Percentiles rank a stretch among this genome's conserved stretches.
Evolutionary conservation across 2,113 vertebrate species (phyloP).

Genomic region (Craseonycteris thonglongyai): DNA sequence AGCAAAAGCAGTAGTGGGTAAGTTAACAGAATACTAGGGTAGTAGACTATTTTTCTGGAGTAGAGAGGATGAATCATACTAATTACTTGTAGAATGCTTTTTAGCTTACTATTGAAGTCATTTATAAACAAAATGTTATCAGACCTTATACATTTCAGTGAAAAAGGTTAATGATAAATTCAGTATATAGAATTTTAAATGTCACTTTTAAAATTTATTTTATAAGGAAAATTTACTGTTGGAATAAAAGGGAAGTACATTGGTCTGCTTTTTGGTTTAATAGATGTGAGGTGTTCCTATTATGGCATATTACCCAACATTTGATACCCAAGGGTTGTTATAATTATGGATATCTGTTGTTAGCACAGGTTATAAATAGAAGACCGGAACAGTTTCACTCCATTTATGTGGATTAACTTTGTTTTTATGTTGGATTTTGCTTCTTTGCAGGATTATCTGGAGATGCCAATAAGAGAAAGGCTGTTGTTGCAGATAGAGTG

Average conservation of each 20-base stretch:
- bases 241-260: neutral
- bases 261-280: neutral
- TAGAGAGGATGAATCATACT: neutral
- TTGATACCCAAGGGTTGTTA: neutral
- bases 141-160: neutral
- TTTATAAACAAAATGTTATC: neutral
- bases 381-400: neutral
- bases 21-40: constrained; percentile 53
- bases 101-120: neutral
- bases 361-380: neutral
- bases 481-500: constrained; percentile 91
- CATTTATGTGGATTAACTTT: neutral
- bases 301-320: neutral
- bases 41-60: neutral
- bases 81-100: neutral
- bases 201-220: neutral
- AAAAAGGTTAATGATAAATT: neutral
- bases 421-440: constrained; percentile 8
- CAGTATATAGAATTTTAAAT: neutral
- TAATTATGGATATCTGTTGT: neutral
- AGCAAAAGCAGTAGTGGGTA: constrained; percentile 96
- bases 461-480: constrained; percentile 89
- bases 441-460: constrained; percentile 87
- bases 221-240: neutral
- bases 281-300: neutral